Evolutionary conservation across 2,888 invertebrate genomes (phyloP).

Genomic region (Atrina japonica): DNA sequence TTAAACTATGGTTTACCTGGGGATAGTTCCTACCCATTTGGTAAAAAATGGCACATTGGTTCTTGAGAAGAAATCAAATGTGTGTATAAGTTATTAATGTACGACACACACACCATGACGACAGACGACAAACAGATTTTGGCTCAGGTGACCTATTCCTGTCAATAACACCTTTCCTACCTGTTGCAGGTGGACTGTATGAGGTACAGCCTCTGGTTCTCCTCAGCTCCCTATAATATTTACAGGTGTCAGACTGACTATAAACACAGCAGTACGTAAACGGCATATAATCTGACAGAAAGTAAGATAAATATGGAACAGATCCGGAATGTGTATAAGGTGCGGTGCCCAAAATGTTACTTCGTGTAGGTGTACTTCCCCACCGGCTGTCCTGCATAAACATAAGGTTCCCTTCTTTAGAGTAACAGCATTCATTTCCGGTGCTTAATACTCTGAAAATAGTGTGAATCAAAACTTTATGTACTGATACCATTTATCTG

Average conservation of each 20-base stretch:
- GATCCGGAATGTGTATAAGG: constrained; percentile 86
- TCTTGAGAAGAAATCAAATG: no score
- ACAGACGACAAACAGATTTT: no score
- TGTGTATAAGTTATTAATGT: no score
- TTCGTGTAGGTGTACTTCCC: constrained; percentile 86
- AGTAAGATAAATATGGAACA: constrained; percentile 95
- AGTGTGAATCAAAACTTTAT: neutral
- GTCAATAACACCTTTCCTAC: no score
- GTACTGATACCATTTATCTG: no score
- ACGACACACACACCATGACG: no score
- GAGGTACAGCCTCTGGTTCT: constrained; percentile 97
- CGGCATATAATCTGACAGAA: constrained; percentile 97
- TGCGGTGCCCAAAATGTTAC: constrained; percentile 81
- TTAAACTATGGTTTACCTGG: no score
- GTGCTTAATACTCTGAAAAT: constrained; percentile 59
- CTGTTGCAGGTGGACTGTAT: constrained; percentile 94
- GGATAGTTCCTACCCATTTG: no score
- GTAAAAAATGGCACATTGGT: no score
- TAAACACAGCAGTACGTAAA: constrained; percentile 97
- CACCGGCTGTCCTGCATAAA: constrained; percentile 96
- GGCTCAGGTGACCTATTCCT: no score
- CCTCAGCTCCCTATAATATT: constrained; percentile 92
- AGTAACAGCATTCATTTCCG: constrained; percentile 98
- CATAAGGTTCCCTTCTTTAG: constrained; percentile 94
- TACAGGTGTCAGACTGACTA: constrained; percentile 93